These are phyloP conservation scores for Rhamnusium bicolor DNA, from an alignment of 2,888 invertebrate genomes.

Conservation along the genomic window DNA sequence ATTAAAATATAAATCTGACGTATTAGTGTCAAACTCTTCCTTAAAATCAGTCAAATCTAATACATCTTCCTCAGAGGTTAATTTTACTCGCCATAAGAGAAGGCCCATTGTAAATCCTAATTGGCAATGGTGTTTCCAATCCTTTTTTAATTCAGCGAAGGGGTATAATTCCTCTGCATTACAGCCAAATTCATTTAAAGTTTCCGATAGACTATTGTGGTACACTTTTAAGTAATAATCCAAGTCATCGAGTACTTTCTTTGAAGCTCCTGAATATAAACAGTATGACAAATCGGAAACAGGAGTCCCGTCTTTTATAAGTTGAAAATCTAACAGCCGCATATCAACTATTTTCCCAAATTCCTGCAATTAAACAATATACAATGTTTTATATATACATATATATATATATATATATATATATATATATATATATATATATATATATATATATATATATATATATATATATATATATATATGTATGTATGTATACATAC, in stretches of 20 bases:
- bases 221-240: conserved; percentile 61
- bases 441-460: background rate
- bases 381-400: too few relatives aligned
- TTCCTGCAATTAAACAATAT: conserved; percentile 4
- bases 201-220: conserved; percentile 57
- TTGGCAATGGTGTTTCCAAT: conserved; percentile 51
- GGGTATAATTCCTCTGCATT: conserved; percentile 59
- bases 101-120: conserved; percentile 46
- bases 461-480: too few relatives aligned
- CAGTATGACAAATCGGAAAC: conserved; percentile 63
- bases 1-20: background rate
- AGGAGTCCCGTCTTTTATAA: conserved; percentile 52
- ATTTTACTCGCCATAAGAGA: conserved; percentile 44
- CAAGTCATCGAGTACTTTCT: conserved; percentile 56
- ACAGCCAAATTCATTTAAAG: conserved; percentile 54
- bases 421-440: background rate
- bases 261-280: conserved; percentile 60
- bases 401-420: too few relatives aligned
- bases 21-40: background rate
- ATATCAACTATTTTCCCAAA: conserved; percentile 29
- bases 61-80: conserved; percentile 45
- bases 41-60: conserved; percentile 31
- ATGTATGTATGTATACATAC: too few relatives aligned
- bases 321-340: conserved; percentile 59
- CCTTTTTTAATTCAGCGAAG: conserved; percentile 47